A percentile compares a stretch with the other conserved stretches of the same genome.
Conservation (phyloP, 2,113 vertebrate genomes). For the Probosciger aterrimus region DNA sequence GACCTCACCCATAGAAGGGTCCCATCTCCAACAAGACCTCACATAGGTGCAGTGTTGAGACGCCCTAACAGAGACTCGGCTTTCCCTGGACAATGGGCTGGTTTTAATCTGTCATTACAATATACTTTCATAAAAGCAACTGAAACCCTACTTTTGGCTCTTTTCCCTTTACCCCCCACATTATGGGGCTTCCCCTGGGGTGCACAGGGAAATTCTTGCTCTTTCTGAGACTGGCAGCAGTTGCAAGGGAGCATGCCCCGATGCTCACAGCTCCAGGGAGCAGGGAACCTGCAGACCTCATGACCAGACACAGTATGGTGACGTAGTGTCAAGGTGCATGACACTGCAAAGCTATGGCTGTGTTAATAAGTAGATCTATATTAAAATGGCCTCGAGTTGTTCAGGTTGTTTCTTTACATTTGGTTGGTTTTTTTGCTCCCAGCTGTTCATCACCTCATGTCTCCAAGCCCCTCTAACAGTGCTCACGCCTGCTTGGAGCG, state of each 20-base stretch:
- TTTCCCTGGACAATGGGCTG: not conserved
- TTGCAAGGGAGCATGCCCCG: rapidly evolving
- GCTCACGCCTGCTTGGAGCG: not conserved
- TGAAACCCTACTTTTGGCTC: not conserved
- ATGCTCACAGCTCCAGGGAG: not conserved
- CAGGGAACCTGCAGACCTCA: not conserved
- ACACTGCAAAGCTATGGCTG: not conserved
- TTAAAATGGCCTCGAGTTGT: not conserved
- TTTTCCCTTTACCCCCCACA: not conserved
- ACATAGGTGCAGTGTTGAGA: rapidly evolving
- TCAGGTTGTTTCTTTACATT: not conserved
- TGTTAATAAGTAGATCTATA: not conserved
- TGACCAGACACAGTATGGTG: rapidly evolving
- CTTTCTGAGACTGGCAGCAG: not conserved
- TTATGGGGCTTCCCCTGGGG: not conserved
- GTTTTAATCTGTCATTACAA: not conserved
- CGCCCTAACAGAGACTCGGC: not conserved
- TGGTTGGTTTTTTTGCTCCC: not conserved
- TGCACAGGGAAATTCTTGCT: not conserved
- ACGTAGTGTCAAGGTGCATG: rapidly evolving
- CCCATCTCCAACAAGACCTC: not conserved
- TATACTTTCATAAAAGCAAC: not conserved
- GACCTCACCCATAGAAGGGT: not conserved
- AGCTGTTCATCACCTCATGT: not conserved
- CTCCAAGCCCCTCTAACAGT: not conserved